These are phyloP conservation scores for Cantharis rustica DNA, from an alignment of 2,888 invertebrate species.

Conservation along the genomic window DNA sequence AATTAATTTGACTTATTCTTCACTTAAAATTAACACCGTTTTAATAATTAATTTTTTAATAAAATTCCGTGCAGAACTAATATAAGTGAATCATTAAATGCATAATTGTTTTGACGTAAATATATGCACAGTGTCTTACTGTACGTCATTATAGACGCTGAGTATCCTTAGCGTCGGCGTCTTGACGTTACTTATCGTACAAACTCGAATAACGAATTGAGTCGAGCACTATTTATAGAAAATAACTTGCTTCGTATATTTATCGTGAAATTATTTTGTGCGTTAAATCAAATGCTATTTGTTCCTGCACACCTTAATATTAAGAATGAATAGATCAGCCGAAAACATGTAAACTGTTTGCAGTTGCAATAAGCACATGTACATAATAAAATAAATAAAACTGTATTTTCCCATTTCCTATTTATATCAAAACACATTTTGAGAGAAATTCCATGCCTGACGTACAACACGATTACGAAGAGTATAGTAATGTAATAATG, in stretches of 20 bases:
- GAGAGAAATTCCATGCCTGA: not conserved
- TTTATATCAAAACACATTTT: not conserved
- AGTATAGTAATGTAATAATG: not conserved
- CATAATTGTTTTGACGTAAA: slow-evolving; percentile 11
- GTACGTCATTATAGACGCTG: slow-evolving; percentile 41
- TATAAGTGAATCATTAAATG: not conserved
- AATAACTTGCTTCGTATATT: not conserved
- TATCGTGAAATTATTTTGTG: not conserved
- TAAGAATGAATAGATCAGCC: not conserved
- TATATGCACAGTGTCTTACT: slow-evolving; percentile 35
- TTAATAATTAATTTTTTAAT: not conserved
- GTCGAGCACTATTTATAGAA: not conserved
- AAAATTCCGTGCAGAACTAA: not conserved
- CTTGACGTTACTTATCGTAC: slow-evolving; percentile 1
- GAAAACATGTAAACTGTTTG: not conserved
- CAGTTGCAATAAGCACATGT: not conserved
- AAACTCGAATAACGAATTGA: not conserved
- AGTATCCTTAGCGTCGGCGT: slow-evolving; percentile 44
- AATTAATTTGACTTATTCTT: not conserved
- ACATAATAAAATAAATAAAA: not conserved
- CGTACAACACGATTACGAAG: not conserved
- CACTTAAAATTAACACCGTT: not conserved
- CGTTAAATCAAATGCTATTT: not conserved
- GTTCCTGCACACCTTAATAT: not conserved
- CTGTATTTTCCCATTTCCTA: not conserved